Conservation (phyloP, 2,797 vertebrate genomes). For the Micromesistius poutassou region DNA sequence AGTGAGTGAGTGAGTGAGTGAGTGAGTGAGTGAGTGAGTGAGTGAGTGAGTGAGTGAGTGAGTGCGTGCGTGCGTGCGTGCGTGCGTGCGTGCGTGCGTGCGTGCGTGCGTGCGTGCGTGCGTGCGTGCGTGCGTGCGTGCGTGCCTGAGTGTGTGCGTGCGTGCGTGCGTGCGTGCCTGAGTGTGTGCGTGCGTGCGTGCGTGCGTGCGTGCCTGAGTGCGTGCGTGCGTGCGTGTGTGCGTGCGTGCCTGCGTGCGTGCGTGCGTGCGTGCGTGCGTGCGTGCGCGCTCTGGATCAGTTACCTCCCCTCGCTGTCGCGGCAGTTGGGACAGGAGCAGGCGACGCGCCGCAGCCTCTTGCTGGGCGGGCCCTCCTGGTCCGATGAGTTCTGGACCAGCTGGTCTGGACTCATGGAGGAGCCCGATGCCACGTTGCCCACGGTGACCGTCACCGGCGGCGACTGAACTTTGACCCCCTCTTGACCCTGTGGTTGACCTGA, state of each 20-base stretch:
- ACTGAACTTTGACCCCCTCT: constrained; percentile 90
- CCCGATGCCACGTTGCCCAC: constrained; percentile 86
- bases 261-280: neutral
- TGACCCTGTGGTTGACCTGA: constrained; percentile 94
- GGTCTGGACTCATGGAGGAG: constrained; percentile 91
- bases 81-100: too few relatives aligned
- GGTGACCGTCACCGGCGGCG: constrained; percentile 88
- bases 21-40: neutral
- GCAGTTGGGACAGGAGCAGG: constrained; percentile 98
- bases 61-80: too few relatives aligned
- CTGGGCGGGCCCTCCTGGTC: constrained; percentile 93
- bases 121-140: too few relatives aligned
- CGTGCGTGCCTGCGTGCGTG: neutral
- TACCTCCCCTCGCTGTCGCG: constrained; percentile 98
- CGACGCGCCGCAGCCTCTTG: constrained; percentile 93
- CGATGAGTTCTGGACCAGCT: constrained; percentile 91
- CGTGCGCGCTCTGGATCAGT: neutral
- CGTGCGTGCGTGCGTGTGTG: neutral
- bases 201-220: too few relatives aligned
- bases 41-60: too few relatives aligned
- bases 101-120: too few relatives aligned
- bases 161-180: too few relatives aligned
- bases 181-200: too few relatives aligned
- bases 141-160: too few relatives aligned
- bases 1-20: too few relatives aligned